A percentile compares a stretch with the other conserved stretches of the same genome.
Conservation (phyloP, 2,113 vertebrate genomes). For the Notarius lentiginosus region DNA sequence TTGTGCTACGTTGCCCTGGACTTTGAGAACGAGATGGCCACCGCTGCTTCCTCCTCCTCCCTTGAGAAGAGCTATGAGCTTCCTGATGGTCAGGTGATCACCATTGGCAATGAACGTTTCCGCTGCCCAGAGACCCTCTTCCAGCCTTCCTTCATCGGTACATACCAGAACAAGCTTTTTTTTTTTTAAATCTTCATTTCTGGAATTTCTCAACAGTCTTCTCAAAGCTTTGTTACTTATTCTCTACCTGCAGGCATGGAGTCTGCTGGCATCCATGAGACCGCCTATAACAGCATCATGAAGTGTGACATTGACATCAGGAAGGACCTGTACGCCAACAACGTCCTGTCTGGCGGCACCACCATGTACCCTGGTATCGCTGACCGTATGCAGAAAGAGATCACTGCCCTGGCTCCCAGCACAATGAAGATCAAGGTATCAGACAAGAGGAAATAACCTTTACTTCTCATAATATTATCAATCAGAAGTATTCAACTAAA, state of each 20-base stretch:
- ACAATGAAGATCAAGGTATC: constrained; percentile 98
- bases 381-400: constrained; percentile 98
- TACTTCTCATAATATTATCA: not conserved
- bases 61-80: constrained; percentile 97
- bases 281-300: constrained; percentile 98
- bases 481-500: not conserved
- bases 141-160: constrained; percentile 97
- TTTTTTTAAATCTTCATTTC: not conserved
- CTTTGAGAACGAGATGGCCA: constrained; percentile 94
- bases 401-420: constrained; percentile 94
- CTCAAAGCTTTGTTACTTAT: not conserved
- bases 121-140: constrained; percentile 96
- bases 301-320: constrained; percentile 96
- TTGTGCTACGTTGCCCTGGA: constrained; percentile 90
- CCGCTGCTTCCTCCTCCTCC: constrained; percentile 92
- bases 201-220: not conserved
- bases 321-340: constrained; percentile 96
- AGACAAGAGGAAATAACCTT: not conserved
- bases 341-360: constrained; percentile 93
- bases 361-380: constrained; percentile 98
- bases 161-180: not conserved
- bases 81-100: constrained; percentile 96
- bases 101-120: constrained; percentile 96
- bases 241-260: constrained; percentile 81
- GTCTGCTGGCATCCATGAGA: constrained; percentile 93